phyloP scores from a whole-genome alignment of 1,140 invertebrate genomes.

The Drosophila melanica region DNA sequence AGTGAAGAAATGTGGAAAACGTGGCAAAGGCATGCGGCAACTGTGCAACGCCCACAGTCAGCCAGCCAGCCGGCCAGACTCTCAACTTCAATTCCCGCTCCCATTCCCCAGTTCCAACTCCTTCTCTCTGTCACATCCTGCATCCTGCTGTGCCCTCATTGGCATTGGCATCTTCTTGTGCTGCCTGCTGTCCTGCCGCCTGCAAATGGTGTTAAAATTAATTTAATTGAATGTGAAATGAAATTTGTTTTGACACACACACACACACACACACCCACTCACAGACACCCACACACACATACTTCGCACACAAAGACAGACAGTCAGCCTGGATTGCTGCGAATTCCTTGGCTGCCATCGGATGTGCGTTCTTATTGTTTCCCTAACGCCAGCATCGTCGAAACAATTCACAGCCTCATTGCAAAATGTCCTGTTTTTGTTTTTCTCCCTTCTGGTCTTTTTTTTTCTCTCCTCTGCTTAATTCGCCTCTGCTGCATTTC shows the following conservation, averaged over 20 bases:
- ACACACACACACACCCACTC: conserved; percentile 35
- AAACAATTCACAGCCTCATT: conserved; percentile 50
- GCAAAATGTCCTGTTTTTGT: conserved; percentile 6
- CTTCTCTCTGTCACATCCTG: conserved; percentile 3
- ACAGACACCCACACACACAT: conserved; percentile 25
- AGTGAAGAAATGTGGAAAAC: conserved; percentile 76
- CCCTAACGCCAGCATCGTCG: conserved; percentile 61
- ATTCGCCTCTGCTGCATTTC: background rate
- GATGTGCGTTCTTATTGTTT: conserved; percentile 66
- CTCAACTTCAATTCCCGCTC: conserved; percentile 22
- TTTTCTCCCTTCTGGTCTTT: background rate
- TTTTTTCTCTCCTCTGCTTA: background rate
- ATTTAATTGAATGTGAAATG: conserved; percentile 84
- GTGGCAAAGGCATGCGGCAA: conserved; percentile 74
- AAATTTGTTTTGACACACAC: conserved; percentile 82
- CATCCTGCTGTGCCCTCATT: conserved; percentile 71
- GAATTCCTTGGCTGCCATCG: conserved; percentile 64
- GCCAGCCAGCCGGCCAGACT: background rate
- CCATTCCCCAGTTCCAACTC: conserved; percentile 3
- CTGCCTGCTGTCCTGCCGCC: conserved; percentile 51
- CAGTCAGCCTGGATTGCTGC: conserved; percentile 43
- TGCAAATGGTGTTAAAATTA: conserved; percentile 83
- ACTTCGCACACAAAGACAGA: conserved; percentile 4
- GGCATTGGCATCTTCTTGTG: conserved; percentile 63
- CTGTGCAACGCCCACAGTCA: conserved; percentile 18